These are phyloP conservation scores for Phodopus roborovskii DNA, from an alignment of 2,113 vertebrate genomes.

Conservation along the genomic window DNA sequence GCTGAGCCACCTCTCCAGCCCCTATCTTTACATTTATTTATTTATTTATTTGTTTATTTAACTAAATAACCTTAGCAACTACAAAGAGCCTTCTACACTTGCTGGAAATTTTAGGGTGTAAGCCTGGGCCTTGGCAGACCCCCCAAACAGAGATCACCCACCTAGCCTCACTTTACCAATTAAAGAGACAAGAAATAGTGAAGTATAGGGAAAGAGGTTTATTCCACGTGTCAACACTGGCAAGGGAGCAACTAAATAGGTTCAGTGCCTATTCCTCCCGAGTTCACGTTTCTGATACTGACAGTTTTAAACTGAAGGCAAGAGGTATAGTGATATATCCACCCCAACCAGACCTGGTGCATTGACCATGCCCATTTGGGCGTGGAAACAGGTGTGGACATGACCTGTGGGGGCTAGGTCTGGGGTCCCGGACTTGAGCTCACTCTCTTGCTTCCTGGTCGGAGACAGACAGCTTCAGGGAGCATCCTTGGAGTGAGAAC, in stretches of 20 bases:
- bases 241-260: neutral
- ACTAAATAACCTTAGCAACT: constrained; percentile 16
- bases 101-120: neutral
- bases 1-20: too few species aligned
- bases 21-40: too few species aligned
- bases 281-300: neutral
- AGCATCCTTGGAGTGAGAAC: too few species aligned
- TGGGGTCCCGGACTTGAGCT: too few species aligned
- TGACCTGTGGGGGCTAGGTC: too few species aligned
- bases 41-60: neutral
- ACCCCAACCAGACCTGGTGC: too few species aligned
- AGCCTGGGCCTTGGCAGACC: neutral
- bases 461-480: too few species aligned
- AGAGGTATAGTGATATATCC: neutral
- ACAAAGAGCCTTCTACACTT: neutral
- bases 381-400: too few species aligned
- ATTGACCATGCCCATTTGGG: too few species aligned
- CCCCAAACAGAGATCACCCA: neutral
- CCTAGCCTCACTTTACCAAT: neutral
- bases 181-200: neutral
- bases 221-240: neutral
- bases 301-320: neutral
- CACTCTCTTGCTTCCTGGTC: too few species aligned
- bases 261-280: neutral
- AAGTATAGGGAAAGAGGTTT: neutral